Percentiles rank a stretch among this genome's conserved stretches.
phyloP scores from a whole-genome alignment of 2,113 vertebrate species.

The Myotis davidii region DNA sequence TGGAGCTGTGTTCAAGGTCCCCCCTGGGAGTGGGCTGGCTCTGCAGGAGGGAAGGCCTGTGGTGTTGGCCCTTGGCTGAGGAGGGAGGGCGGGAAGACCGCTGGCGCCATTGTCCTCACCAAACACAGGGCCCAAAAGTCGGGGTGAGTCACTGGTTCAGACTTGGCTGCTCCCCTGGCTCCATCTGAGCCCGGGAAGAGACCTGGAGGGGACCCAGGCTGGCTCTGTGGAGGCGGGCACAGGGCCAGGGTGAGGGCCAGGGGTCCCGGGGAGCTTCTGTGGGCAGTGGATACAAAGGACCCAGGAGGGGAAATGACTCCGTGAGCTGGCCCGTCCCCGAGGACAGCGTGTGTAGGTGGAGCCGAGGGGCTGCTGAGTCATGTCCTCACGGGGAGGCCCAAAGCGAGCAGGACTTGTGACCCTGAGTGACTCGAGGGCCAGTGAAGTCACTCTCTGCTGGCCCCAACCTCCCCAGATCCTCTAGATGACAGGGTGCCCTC shows the following conservation, averaged over 20 bases:
- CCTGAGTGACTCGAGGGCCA: neutral
- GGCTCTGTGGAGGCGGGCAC: neutral
- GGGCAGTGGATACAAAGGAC: neutral
- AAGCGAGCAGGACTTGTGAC: constrained; percentile 42
- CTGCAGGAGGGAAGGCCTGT: neutral
- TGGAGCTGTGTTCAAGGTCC: neutral
- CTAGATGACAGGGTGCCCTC: neutral
- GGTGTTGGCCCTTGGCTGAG: neutral
- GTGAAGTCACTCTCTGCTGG: constrained; percentile 54
- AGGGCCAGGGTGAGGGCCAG: neutral
- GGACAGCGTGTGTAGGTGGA: constrained; percentile 36
- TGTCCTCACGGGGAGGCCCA: neutral
- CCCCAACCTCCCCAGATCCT: neutral
- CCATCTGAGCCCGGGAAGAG: neutral
- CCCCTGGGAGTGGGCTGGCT: neutral
- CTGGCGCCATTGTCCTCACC: neutral
- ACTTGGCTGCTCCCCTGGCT: neutral
- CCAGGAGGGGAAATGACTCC: neutral
- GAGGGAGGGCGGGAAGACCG: neutral
- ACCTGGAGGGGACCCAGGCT: neutral
- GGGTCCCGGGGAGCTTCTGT: constrained; percentile 6
- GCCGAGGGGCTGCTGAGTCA: constrained; percentile 62
- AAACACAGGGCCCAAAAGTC: neutral
- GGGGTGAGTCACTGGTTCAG: neutral
- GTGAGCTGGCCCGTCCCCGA: neutral